Evolutionary conservation across 2,888 invertebrate genomes (phyloP), one percentile per base, ranked within the genome.

Genomic region (Leucoptera coffeella): DNA sequence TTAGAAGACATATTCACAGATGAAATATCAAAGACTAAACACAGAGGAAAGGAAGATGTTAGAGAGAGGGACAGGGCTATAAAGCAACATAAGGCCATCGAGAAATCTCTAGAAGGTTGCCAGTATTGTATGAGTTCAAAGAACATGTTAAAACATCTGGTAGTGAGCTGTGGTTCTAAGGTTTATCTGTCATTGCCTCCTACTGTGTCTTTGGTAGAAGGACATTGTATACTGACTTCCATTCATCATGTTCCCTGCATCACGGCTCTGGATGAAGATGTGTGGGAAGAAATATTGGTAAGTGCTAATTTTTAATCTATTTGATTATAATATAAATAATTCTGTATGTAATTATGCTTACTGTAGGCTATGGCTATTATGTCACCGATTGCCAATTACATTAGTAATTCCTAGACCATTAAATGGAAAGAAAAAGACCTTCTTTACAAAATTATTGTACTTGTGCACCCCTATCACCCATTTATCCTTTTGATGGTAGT

Each of bases 211-310:
- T 59, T 97, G 31, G 84, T 85, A 3, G 73, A 77, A 29, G 87
- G 89, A 1, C 96, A 97, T 47, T 96, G 86, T 44, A 60, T 90
- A 26, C 81, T 99, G 40, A 76, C 85, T 2, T 91, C 95, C 1
- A 78, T 85, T 43, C 78, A 83, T 37, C 96, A 97, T 55, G 67
- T 78, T 1, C 48, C 81, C 2, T 86, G 89, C 49, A 77, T 82
- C 19, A 91, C 92, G 1, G 77, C 82, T 35, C 47, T 93, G 22
- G 97, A 97, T 62, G 96, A 97, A 72, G 92, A 97, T 62, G 84
- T 90, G 24, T 96, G 91, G 90, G 76, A 77, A 30, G 95, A 95
- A 65, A 74, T 97, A 31, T 73, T 78, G 65, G 85, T 83, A 56
- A 47, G 43, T 34, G 23, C 25, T 19, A 19, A 20, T 2, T 6